Base-by-base conservation (phyloP, 2,888 invertebrate genomes). In the Achlya flavicornis region DNA sequence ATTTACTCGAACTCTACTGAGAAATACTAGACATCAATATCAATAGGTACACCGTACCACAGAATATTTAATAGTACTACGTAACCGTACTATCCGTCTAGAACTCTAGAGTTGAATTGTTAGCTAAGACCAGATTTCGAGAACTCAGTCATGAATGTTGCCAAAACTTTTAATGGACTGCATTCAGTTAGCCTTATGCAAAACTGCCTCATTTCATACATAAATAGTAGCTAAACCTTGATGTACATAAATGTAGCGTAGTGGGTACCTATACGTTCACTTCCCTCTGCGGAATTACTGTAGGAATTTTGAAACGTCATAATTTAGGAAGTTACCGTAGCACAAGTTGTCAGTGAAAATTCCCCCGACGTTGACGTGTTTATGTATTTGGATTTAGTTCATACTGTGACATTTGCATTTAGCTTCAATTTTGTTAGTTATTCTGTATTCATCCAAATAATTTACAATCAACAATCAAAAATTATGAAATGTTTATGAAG, bases 131-230 rank as follows among this genome's bases (percentile, higher is more conserved):
- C 77, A 76, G 76, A 81, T 79, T 81, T 81, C 68, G 73, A 75
- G 75, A 69, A 70, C 72, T 69, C 76, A 86, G 80, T 81, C 84
- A 83, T 78, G 83, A 85, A 85, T 82, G 82, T 83, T 80, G 69
- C 72, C 69, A 74, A 75, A 91, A 91, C 86, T 90, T 90, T 89
- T 89, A 89, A 90, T 90, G 85, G 86, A 85, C 86, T 86, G 81
- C 84, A 85, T 88, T 87, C 83, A 84, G 85, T 82, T 81, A 81
- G 81, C 78, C 84, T 78, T 77, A 80, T 79, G 79, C 83, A 81
- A 81, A 86, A 85, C 85, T 82, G 77, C 78, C 74, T 81, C 76
- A 74, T 77, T 81, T 77, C 73, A 72, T 73, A 72, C 73, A 76
- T 71, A 72, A 75, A 75, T 75, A 70, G 71, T 74, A 67, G 6